A percentile compares a stretch with the other conserved stretches of the same genome.
Conservation (phyloP, 2,113 vertebrate genomes). For the Ameiurus melas region DNA sequence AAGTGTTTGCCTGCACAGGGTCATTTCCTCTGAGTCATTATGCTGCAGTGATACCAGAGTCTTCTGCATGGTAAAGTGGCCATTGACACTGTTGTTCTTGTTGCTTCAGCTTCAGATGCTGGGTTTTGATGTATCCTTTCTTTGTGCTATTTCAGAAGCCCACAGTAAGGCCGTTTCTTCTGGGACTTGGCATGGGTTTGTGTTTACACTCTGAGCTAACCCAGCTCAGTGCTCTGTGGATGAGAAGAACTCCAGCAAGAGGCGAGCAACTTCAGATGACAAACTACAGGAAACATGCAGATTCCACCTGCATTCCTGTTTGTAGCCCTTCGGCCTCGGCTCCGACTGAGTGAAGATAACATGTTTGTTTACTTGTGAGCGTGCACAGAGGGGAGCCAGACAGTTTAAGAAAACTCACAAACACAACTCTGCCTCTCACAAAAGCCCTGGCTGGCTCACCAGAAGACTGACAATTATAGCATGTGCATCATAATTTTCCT, state of each 20-base stretch:
- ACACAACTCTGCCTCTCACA: neutral
- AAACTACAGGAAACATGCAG: conserved; percentile 30
- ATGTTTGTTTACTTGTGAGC: conserved; percentile 36
- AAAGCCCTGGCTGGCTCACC: conserved; percentile 6
- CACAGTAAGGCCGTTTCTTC: neutral
- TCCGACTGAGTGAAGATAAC: conserved; percentile 29
- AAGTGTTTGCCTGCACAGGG: neutral
- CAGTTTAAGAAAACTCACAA: conserved; percentile 5
- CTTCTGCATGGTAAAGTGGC: conserved; percentile 29
- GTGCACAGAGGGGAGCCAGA: neutral
- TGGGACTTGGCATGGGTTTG: neutral
- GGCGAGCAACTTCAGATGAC: conserved; percentile 1
- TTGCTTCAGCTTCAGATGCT: conserved; percentile 2
- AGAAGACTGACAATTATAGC: conserved; percentile 44
- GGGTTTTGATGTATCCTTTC: conserved; percentile 19
- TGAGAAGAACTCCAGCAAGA: conserved; percentile 15
- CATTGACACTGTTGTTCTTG: conserved; percentile 22
- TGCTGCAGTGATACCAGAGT: neutral
- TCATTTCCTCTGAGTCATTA: neutral
- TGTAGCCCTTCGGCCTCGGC: conserved; percentile 26
- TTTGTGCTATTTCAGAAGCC: conserved; percentile 17
- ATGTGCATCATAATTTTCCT: conserved; percentile 34
- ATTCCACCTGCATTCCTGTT: conserved; percentile 6
- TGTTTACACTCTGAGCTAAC: conserved; percentile 25
- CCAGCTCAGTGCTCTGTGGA: neutral